Evolutionary conservation across 2,113 vertebrate genomes (phyloP).

Genomic region (Salvator merianae): DNA sequence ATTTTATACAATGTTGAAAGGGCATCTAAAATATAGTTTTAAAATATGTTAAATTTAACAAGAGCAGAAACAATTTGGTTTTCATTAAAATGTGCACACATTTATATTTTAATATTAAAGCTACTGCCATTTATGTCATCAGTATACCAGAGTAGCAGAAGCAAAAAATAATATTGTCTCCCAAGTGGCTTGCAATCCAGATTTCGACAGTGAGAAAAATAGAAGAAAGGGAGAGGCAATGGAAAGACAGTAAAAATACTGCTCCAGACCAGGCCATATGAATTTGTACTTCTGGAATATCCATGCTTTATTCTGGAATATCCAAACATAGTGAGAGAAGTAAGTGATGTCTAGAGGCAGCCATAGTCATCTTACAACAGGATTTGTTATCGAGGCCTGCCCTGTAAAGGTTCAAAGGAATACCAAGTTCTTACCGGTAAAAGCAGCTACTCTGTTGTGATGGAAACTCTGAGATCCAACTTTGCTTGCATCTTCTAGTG

Average conservation of each 20-base stretch:
- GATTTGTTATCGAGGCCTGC: not conserved
- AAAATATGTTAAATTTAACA: not conserved
- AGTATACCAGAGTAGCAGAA: not conserved
- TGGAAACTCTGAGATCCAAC: not conserved
- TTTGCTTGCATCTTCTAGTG: constrained; percentile 55
- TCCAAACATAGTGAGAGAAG: too few species aligned
- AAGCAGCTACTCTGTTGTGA: not conserved
- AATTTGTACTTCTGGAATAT: too few species aligned
- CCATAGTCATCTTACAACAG: not conserved
- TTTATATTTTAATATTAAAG: not conserved
- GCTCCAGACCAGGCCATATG: too few species aligned
- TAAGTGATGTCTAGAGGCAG: too few species aligned
- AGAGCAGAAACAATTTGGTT: not conserved
- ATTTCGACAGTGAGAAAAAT: not conserved
- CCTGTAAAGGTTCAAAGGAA: not conserved
- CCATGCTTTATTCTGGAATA: too few species aligned
- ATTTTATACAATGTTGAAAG: not conserved
- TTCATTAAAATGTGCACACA: not conserved
- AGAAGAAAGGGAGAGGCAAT: not conserved
- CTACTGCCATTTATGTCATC: not conserved
- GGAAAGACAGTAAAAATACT: too few species aligned
- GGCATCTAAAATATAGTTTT: not conserved
- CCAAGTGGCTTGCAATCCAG: not conserved
- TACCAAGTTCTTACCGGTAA: not conserved
- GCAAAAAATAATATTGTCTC: not conserved